These are phyloP conservation scores for Gulo gulo DNA, from an alignment of 2,113 vertebrate species.

Conservation along the genomic window DNA sequence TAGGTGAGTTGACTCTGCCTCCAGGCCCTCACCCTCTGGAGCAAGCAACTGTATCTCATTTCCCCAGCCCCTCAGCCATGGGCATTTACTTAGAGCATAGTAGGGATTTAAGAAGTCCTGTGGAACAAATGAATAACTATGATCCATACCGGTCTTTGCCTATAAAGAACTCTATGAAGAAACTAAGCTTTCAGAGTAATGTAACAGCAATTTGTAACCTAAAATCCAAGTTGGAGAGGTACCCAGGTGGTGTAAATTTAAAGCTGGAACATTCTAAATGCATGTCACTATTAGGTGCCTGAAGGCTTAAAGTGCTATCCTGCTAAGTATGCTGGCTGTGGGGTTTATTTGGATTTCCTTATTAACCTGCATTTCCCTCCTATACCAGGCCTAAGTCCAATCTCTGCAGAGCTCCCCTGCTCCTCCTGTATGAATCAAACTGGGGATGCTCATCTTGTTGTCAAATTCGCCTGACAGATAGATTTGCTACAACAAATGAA, in stretches of 20 bases:
- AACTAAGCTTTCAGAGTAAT: background rate
- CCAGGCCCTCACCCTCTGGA: background rate
- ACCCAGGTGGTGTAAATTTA: background rate
- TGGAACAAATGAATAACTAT: background rate
- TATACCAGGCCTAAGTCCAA: background rate
- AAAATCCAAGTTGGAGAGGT: background rate
- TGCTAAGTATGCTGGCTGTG: background rate
- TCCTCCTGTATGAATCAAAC: conserved; percentile 53
- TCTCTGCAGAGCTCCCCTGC: background rate
- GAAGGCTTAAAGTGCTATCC: background rate
- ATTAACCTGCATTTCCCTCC: conserved; percentile 23
- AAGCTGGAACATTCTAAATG: background rate
- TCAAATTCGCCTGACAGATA: conserved; percentile 56
- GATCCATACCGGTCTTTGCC: background rate
- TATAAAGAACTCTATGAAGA: background rate
- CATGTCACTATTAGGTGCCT: background rate
- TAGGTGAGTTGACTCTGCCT: background rate
- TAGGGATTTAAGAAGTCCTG: background rate
- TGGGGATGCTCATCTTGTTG: conserved; percentile 31
- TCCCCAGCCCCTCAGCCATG: too few relatives aligned
- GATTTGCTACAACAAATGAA: conserved; percentile 71
- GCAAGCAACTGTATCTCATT: background rate
- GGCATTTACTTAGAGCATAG: background rate
- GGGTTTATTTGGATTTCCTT: conserved; percentile 30
- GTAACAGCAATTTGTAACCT: background rate